Conservation (phyloP, 2,888 invertebrate species). For the Tribolium freemani region DNA sequence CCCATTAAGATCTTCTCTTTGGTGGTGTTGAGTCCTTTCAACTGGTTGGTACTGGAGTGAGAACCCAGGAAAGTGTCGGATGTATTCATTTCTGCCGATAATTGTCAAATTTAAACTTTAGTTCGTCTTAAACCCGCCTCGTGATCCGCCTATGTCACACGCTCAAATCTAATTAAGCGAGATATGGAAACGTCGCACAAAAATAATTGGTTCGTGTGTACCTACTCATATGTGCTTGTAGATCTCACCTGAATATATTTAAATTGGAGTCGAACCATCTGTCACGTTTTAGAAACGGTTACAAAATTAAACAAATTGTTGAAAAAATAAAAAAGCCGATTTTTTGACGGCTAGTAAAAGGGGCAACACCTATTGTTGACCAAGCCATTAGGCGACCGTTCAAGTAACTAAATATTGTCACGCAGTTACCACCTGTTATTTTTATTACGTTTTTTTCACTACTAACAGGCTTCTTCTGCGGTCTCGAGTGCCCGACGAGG, state of each 20-base stretch:
- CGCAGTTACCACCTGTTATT: conserved; percentile 55
- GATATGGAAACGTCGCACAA: conserved; percentile 59
- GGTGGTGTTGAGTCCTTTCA: neutral
- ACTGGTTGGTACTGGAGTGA: neutral
- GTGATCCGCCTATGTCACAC: no score
- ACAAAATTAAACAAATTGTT: conserved; percentile 44
- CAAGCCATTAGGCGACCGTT: conserved; percentile 59
- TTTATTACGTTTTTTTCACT: conserved; percentile 49
- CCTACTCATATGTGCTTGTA: conserved; percentile 38
- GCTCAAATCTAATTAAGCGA: no score
- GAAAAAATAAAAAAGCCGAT: conserved; percentile 37
- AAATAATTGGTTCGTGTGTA: conserved; percentile 58
- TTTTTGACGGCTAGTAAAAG: conserved; percentile 24
- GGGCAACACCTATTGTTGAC: conserved; percentile 50
- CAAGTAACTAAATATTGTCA: conserved; percentile 59
- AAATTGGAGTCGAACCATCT: conserved; percentile 13
- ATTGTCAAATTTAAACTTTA: neutral
- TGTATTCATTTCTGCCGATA: neutral
- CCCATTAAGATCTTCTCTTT: neutral
- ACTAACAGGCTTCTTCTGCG: conserved; percentile 15
- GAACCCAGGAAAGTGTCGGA: neutral
- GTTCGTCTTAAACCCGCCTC: neutral
- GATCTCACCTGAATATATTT: conserved; percentile 28
- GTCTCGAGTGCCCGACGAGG: conserved; percentile 13
- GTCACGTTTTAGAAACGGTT: conserved; percentile 31